These are phyloP conservation scores for Scaeva pyrastri DNA, from an alignment of 2,888 invertebrate genomes.

Conservation along the genomic window DNA sequence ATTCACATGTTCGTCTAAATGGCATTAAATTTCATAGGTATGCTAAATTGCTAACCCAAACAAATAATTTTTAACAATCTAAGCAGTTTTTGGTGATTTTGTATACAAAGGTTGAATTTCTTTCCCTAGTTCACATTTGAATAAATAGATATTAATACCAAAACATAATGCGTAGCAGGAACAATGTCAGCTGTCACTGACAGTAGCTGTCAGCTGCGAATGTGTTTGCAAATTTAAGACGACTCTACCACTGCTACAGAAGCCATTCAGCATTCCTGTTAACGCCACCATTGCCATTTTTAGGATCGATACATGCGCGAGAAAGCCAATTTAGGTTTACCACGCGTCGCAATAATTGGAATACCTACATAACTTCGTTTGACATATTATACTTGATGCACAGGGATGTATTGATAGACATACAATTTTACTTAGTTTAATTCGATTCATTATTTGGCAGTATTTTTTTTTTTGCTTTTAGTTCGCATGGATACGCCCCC, in stretches of 20 bases:
- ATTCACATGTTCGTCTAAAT: not conserved
- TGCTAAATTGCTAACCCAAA: not conserved
- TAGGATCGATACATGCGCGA: conserved; percentile 71
- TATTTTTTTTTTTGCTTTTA: conserved; percentile 41
- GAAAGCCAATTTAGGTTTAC: conserved; percentile 38
- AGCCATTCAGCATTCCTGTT: conserved; percentile 47
- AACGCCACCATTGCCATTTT: conserved; percentile 51
- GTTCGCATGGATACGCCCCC: conserved; percentile 9
- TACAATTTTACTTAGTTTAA: conserved; percentile 54
- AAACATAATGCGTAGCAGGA: conserved; percentile 39
- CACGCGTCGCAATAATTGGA: conserved; percentile 56
- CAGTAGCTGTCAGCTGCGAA: conserved; percentile 40
- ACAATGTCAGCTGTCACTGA: conserved; percentile 76
- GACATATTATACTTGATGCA: conserved; percentile 39
- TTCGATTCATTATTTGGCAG: conserved; percentile 58
- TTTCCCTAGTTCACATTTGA: not conserved
- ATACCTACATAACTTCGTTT: conserved; percentile 45
- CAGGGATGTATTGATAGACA: conserved; percentile 27
- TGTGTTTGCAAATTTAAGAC: conserved; percentile 34
- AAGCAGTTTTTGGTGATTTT: not conserved
- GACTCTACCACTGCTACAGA: conserved; percentile 34
- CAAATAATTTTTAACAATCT: not conserved
- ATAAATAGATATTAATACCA: conserved; percentile 22
- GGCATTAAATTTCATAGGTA: not conserved
- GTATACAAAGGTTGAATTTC: not conserved